Evolutionary conservation across 2,113 vertebrate species (phyloP).

Genomic region (Malurus melanocephalus): DNA sequence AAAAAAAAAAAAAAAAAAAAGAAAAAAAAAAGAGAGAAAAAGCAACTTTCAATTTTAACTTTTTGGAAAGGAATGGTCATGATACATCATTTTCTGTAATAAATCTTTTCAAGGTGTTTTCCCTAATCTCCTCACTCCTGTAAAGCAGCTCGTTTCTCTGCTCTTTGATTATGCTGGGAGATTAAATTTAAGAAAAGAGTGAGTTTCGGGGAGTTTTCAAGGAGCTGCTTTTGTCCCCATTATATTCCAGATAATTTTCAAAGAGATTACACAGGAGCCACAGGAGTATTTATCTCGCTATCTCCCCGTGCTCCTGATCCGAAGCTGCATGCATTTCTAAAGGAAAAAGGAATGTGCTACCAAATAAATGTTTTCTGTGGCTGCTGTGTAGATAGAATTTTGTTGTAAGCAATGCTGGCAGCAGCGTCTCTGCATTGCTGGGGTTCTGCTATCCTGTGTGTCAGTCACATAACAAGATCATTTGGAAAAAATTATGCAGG

Average conservation of each 20-base stretch:
- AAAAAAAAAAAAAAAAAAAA: not conserved
- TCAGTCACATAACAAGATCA: conserved; percentile 18
- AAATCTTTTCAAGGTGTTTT: conserved; percentile 29
- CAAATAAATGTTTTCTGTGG: conserved; percentile 44
- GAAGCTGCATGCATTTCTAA: conserved; percentile 17
- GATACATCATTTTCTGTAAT: not conserved
- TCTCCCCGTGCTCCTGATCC: not conserved
- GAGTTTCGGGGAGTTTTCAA: conserved; percentile 45
- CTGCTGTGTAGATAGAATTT: conserved; percentile 45
- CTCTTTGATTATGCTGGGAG: not conserved
- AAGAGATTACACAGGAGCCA: conserved; percentile 21
- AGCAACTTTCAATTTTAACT: conserved; percentile 42
- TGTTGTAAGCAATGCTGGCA: conserved; percentile 23
- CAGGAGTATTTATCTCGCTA: conserved; percentile 32
- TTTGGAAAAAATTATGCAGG: conserved; percentile 1
- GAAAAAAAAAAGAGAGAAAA: not conserved
- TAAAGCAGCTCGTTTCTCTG: not conserved
- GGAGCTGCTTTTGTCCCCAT: conserved; percentile 50
- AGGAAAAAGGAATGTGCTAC: conserved; percentile 28
- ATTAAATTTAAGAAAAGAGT: conserved; percentile 17
- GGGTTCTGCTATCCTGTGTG: conserved; percentile 16
- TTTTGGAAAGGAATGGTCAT: not conserved
- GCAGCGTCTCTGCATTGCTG: conserved; percentile 10
- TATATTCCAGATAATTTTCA: conserved; percentile 43
- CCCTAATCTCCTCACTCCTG: not conserved